These are phyloP conservation scores for Whitmania pigra DNA, from an alignment of 1,140 invertebrate genomes.

Conservation along the genomic window DNA sequence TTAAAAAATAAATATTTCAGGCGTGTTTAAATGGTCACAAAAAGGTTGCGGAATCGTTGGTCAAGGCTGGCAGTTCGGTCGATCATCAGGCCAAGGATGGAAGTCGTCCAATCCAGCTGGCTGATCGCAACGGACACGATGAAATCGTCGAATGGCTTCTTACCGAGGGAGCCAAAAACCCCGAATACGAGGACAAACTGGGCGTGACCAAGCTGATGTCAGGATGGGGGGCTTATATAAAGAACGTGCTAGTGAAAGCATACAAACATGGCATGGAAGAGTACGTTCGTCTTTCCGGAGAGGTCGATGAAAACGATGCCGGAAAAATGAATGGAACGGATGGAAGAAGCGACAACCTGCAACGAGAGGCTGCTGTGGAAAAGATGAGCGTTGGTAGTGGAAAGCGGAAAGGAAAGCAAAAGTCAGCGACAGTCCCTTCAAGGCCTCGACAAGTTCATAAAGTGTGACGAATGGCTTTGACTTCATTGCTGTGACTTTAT, in stretches of 20 bases:
- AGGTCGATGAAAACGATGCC: neutral
- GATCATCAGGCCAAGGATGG: conserved; percentile 21
- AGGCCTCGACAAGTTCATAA: neutral
- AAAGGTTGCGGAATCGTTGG: conserved; percentile 23
- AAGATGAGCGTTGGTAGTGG: conserved; percentile 1
- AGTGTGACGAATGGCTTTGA: neutral
- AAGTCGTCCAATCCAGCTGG: conserved; percentile 20
- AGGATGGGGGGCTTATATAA: conserved; percentile 24
- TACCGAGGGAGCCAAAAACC: neutral
- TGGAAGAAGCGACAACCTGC: no score
- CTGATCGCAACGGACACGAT: conserved; percentile 24
- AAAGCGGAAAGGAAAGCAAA: neutral
- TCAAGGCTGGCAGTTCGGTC: conserved; percentile 19
- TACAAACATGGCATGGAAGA: conserved; percentile 20
- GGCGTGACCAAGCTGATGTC: neutral
- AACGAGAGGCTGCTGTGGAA: neutral
- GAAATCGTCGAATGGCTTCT: conserved; percentile 24
- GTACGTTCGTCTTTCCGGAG: neutral
- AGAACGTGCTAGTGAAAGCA: conserved; percentile 15
- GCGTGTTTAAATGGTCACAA: conserved; percentile 24
- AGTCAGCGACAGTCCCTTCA: neutral
- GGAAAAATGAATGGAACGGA: neutral
- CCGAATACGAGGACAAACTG: conserved; percentile 6
- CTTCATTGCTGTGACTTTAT: no score
- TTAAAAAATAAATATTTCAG: conserved; percentile 3